phyloP scores from a whole-genome alignment of 2,113 vertebrate species.

The Pungitius pungitius region DNA sequence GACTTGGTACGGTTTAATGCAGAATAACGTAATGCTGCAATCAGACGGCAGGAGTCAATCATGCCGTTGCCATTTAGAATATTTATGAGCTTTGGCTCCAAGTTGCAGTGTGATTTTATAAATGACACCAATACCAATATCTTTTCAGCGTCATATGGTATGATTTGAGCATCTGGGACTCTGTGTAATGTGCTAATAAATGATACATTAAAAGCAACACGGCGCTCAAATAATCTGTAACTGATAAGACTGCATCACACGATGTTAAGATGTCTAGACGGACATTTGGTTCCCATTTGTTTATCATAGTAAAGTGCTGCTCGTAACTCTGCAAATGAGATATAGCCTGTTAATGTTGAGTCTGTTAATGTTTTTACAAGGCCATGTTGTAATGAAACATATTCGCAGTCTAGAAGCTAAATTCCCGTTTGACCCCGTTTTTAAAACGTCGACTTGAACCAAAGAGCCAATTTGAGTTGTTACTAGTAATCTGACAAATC shows the following conservation, averaged over 20 bases:
- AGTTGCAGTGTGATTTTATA: neutral
- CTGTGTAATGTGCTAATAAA: conserved; percentile 48
- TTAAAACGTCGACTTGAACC: conserved; percentile 21
- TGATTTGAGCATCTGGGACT: conserved; percentile 1
- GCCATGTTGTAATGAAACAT: conserved; percentile 11
- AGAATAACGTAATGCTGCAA: neutral
- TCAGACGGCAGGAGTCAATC: neutral
- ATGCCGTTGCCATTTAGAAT: neutral
- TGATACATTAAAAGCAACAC: conserved; percentile 54
- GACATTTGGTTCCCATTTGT: conserved; percentile 41
- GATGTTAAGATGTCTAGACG: conserved; percentile 51
- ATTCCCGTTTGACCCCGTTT: conserved; percentile 13
- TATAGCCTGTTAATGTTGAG: neutral
- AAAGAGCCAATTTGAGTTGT: conserved; percentile 52
- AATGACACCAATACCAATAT: neutral
- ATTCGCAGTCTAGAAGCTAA: neutral
- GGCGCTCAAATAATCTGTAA: conserved; percentile 8
- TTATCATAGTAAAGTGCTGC: conserved; percentile 12
- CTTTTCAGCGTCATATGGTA: conserved; percentile 18
- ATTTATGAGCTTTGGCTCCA: conserved; percentile 4
- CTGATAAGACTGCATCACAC: conserved; percentile 26
- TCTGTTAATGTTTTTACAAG: conserved; percentile 1
- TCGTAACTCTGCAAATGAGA: conserved; percentile 1
- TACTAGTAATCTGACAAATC: conserved; percentile 66
- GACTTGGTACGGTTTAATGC: neutral